phyloP scores from a whole-genome alignment of 1,140 invertebrate species.

The Vollenhovia emeryi region DNA sequence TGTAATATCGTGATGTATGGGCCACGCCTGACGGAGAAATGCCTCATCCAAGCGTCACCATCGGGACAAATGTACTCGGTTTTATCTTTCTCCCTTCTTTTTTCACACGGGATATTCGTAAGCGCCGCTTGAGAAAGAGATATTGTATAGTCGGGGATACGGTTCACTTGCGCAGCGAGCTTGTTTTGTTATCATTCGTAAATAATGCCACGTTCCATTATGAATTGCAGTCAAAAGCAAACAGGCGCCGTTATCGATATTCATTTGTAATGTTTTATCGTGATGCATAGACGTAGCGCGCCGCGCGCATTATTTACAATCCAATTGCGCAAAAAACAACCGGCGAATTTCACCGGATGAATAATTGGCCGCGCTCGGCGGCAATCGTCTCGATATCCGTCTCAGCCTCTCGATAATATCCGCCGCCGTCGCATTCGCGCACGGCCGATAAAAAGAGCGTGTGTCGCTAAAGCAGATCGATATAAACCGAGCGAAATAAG shows the following conservation, averaged over 20 bases:
- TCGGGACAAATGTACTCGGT: not conserved
- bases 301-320: constrained; percentile 45
- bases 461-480: constrained; percentile 39
- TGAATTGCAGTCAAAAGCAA: constrained; percentile 45
- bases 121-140: not conserved
- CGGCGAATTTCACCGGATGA: constrained; percentile 33
- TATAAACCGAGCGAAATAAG: constrained; percentile 52
- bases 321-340: constrained; percentile 19
- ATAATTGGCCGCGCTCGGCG: constrained; percentile 8
- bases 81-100: no score
- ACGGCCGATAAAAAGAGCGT: constrained; percentile 12
- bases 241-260: constrained; percentile 46
- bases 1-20: constrained; percentile 21
- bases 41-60: not conserved
- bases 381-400: constrained; percentile 36
- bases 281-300: constrained; percentile 39
- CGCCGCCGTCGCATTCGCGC: not conserved
- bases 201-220: constrained; percentile 38
- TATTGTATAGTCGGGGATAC: constrained; percentile 1
- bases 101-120: not conserved
- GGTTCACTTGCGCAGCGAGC: constrained; percentile 1
- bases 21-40: not conserved
- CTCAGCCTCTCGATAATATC: not conserved
- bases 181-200: constrained; percentile 47
- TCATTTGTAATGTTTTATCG: constrained; percentile 56